A percentile compares a stretch with the other conserved stretches of the same genome.
phyloP scores from a whole-genome alignment of 2,113 vertebrate genomes.

The Phoenicopterus ruber region DNA sequence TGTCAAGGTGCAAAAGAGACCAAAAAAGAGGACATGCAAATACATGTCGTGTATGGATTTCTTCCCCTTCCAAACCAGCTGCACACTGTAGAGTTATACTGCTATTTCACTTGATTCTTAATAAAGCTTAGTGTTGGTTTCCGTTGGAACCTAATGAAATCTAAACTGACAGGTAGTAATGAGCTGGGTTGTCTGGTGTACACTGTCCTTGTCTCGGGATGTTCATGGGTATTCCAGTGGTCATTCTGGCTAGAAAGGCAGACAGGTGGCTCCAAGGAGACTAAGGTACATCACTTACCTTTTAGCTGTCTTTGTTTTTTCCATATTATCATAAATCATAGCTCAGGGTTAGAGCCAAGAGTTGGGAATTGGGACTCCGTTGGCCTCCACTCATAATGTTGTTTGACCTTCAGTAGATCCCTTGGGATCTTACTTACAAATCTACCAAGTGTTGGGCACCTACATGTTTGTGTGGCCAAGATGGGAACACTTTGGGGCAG shows the following conservation, averaged over 20 bases:
- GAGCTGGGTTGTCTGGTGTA: background rate
- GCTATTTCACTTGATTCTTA: background rate
- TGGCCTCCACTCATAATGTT: background rate
- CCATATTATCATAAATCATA: background rate
- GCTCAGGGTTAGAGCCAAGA: background rate
- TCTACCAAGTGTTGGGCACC: background rate
- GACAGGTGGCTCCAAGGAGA: background rate
- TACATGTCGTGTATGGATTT: background rate
- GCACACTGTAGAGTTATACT: background rate
- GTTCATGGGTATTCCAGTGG: background rate
- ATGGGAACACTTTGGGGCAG: background rate
- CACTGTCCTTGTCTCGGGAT: fast-evolving
- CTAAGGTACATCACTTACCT: background rate
- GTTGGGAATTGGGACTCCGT: background rate
- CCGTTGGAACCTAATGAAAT: background rate
- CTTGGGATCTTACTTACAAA: background rate
- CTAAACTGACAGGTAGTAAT: background rate
- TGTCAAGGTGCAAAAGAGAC: background rate
- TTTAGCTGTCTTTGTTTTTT: background rate
- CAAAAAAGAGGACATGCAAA: background rate
- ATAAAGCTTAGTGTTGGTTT: background rate
- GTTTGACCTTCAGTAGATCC: background rate
- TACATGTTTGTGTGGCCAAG: background rate
- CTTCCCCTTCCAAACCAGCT: background rate
- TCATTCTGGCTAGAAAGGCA: background rate